Conservation (phyloP, 1,140 invertebrate genomes). For the Sweltsa coloradensis region DNA sequence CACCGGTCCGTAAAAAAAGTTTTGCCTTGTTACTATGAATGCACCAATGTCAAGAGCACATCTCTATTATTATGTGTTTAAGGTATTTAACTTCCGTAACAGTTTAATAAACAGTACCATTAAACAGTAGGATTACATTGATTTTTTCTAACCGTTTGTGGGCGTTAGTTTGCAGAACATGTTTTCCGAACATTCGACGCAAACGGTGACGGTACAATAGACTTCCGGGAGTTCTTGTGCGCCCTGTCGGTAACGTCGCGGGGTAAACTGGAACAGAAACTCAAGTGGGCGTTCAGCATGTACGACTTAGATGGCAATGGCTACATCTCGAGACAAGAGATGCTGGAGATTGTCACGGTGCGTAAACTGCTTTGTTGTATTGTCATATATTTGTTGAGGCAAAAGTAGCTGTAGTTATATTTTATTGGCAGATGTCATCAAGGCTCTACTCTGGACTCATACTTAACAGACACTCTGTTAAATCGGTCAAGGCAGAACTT, state of each 20-base stretch:
- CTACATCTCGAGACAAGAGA: slow-evolving; percentile 88
- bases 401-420: background rate
- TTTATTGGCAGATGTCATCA: background rate
- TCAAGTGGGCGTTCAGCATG: slow-evolving; percentile 97
- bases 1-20: no score
- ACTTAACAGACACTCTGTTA: no score
- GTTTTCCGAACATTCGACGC: slow-evolving; percentile 97
- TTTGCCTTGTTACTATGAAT: no score
- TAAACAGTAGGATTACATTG: no score
- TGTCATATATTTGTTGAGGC: background rate
- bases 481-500: no score
- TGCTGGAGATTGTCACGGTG: slow-evolving; percentile 93
- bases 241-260: slow-evolving; percentile 89
- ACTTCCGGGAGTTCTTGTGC: slow-evolving; percentile 96
- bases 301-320: slow-evolving; percentile 92
- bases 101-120: no score
- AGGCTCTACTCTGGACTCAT: no score
- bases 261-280: slow-evolving; percentile 92
- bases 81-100: no score
- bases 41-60: no score
- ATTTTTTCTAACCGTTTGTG: slow-evolving; percentile 5
- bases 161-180: slow-evolving; percentile 83
- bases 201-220: slow-evolving; percentile 94
- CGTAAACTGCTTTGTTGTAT: no score
- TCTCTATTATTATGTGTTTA: no score